Conservation (phyloP, 2,888 invertebrate genomes). For the Myopa testacea region DNA sequence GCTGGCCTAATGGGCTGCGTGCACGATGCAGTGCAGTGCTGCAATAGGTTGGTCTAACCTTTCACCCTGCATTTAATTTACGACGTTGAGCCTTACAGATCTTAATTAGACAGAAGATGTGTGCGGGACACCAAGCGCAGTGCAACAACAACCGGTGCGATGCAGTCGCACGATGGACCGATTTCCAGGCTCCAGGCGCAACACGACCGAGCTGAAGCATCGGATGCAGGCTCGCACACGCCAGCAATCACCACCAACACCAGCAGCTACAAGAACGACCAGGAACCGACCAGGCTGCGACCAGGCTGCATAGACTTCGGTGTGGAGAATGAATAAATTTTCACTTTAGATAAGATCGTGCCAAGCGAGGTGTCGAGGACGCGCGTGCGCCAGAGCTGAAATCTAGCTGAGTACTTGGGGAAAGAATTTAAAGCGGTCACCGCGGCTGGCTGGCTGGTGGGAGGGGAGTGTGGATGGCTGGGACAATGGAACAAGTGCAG, state of each 20-base stretch:
- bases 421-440: background rate
- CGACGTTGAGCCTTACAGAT: slow-evolving; percentile 53
- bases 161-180: background rate
- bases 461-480: background rate
- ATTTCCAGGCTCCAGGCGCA: background rate
- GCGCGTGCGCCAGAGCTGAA: slow-evolving; percentile 22
- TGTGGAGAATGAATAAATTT: slow-evolving; percentile 55
- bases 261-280: background rate
- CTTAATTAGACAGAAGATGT: slow-evolving; percentile 53
- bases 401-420: slow-evolving; percentile 6
- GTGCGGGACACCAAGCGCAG: slow-evolving; percentile 35
- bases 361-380: slow-evolving; percentile 41
- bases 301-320: background rate
- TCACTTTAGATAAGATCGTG: slow-evolving; percentile 57
- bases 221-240: background rate
- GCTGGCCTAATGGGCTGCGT: slow-evolving; percentile 11
- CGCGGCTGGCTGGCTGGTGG: background rate
- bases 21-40: slow-evolving; percentile 32
- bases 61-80: slow-evolving; percentile 54
- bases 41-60: slow-evolving; percentile 50
- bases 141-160: background rate
- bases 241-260: background rate
- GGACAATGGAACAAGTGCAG: slow-evolving; percentile 7
- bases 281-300: background rate
- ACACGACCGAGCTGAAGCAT: background rate